Evolutionary conservation across 2,113 vertebrate species (phyloP), one percentile per base, ranked within the genome.

Genomic region (Megaptera novaeangliae): DNA sequence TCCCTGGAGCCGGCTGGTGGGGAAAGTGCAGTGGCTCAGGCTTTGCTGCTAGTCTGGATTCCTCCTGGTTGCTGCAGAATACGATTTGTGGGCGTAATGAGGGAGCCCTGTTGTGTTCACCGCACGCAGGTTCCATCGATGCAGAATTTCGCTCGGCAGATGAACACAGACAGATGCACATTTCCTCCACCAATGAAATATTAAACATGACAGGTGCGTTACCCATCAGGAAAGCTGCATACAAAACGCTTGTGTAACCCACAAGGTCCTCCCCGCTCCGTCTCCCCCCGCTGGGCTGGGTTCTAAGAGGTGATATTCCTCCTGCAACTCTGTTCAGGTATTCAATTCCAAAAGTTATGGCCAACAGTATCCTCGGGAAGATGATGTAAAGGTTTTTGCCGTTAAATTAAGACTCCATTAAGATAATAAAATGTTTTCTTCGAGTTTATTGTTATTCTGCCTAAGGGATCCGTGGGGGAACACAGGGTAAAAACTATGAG

Each of bases 351-450:
- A 68, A 88, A 80, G 72, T 96, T 55, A 96, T 5, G 39, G 80
- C 74, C 92, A 77, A 15, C 4, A 0, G 29, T 88, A 95, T 95
- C 87, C 87, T 95, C 81, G 74, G 74, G 87, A 96, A 96, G 95
- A 94, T 92, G 75, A 96, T 94, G 94, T 97, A 97, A 98, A 97
- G 94, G 52, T 68, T 96, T 93, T 96, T 87, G 95, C 84, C 80
- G 91, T 97, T 97, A 97, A 98, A 98, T 98, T 97, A 98, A 96
- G 96, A 94, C 52, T 61, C 96, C 97, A 97, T 97, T 97, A 95
- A 91, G 93, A 97, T 97, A 98, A 98, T 98, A 97, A 98, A 96
- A 94, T 57, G 80, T 97, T 95, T 97, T 96, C 96, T 94, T 91
- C 71, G 1, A 95, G 66, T 98, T 97, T 96, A 98, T 93, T 96